Conservation (phyloP, 2,113 vertebrate species). For the Coryphaenoides rupestris region DNA sequence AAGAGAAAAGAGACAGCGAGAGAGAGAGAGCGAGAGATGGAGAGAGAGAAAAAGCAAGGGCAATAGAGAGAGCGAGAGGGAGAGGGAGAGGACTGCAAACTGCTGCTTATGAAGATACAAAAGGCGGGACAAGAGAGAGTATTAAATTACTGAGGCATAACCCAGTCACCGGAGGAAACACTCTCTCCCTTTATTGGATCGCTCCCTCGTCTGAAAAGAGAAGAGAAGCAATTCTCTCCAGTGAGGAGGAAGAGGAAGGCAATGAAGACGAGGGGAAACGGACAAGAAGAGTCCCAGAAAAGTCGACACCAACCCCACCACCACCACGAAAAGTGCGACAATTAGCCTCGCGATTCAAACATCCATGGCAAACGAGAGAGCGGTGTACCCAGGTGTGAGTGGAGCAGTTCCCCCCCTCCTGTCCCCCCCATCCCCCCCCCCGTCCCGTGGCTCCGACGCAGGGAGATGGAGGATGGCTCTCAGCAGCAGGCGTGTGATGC, state of each 20-base stretch:
- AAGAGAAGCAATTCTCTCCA: slow-evolving; percentile 18
- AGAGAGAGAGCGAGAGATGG: neutral
- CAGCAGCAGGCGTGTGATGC: neutral
- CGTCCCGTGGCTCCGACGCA: no score
- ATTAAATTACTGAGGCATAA: slow-evolving; percentile 24
- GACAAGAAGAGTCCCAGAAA: no score
- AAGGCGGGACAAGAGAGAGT: neutral
- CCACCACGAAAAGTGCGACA: slow-evolving; percentile 1
- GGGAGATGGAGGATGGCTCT: no score
- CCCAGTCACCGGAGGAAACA: slow-evolving; percentile 27
- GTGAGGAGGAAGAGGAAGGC: neutral
- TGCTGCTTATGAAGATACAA: neutral
- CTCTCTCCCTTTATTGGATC: slow-evolving; percentile 24
- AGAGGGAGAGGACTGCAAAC: neutral
- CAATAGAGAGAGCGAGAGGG: neutral
- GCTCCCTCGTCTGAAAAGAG: slow-evolving; percentile 24
- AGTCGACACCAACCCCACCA: no score
- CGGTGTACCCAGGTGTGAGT: slow-evolving; percentile 6
- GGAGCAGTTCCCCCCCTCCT: no score
- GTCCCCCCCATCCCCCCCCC: no score
- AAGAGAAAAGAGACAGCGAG: neutral
- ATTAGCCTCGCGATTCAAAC: slow-evolving; percentile 21
- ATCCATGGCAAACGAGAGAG: slow-evolving; percentile 7
- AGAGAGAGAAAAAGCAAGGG: neutral
- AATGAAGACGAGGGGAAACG: slow-evolving; percentile 2